Conservation (phyloP, 2,888 invertebrate species). For the Sclerodermus sp. region DNA sequence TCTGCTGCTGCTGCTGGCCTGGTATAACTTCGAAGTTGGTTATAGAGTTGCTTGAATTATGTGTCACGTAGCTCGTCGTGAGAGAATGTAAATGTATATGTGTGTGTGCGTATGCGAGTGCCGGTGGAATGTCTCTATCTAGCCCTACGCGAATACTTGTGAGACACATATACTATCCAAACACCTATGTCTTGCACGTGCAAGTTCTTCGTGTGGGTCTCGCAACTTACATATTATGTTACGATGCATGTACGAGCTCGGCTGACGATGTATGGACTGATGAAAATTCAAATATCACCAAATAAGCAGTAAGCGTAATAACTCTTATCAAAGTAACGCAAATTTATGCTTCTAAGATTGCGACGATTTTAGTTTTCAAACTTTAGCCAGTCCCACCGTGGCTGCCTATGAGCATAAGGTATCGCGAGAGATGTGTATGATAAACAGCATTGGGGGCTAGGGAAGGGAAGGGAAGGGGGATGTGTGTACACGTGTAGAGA, state of each 20-base stretch:
- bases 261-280: no score
- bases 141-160: neutral
- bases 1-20: conserved; percentile 1
- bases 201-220: no score
- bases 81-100: conserved; percentile 7
- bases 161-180: no score
- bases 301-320: no score
- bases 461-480: neutral
- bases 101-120: neutral
- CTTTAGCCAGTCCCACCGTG: no score
- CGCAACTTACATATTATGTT: no score
- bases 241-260: no score
- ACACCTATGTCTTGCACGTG: no score
- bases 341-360: no score
- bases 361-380: no score
- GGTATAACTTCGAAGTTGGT: conserved; percentile 44
- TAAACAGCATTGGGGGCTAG: neutral
- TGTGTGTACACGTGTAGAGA: neutral
- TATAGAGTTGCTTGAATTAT: conserved; percentile 48
- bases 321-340: neutral
- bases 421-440: neutral
- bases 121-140: neutral
- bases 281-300: no score
- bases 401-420: no score
- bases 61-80: conserved; percentile 36